Base-by-base conservation (phyloP, 2,113 vertebrate species). In the Leptocoma aspasia region DNA sequence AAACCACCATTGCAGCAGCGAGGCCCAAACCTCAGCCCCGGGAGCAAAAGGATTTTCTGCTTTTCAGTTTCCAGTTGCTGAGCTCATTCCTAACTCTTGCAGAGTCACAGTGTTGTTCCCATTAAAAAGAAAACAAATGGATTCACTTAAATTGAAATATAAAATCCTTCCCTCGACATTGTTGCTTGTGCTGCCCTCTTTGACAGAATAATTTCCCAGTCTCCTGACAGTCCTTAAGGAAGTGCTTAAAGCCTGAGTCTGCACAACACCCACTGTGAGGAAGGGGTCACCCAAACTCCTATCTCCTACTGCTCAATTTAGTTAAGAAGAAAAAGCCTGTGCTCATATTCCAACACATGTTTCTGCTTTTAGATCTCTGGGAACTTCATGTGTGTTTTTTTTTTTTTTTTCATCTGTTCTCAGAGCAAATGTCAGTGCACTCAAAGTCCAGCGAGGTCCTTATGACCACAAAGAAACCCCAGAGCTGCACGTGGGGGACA, bases 361-460 rank as follows among this genome's bases (percentile, higher is more conserved):
- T 97, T 97, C 94, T 97, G 95, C 94, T 97, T 94, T 95, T 42
- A 44, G 33, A 57, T 52, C 64, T 70, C 64, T 96, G 94, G 64
- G 81, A 95, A 72, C 60, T 84, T 76, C 23, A 61, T 39, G 83
- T 27, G 54, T 45, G 18, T 9, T 47, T 33, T 33, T 45, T 45
- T 17, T 37, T 35, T 28, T 26, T 26, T 73, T 52, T 57, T 49
- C 21, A 24, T 60, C 49, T 61, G 35, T 31, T 81, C 53, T 33
- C 49, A 82, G 87, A 88, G 86, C 82, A 82, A 89, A 94, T 86
- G 89, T 94, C 96, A 81, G 50, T 22, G 68, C 39, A 50, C 39
- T 71, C 66, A 9, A 26, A 75, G 84, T 27, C 89, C 65, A 75
- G 68, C 1, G 1, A 92, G 70, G 71, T 39, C 76, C 44, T 54